These are phyloP conservation scores for Pipistrellus nathusii DNA, from an alignment of 2,797 vertebrate species.

Conservation along the genomic window DNA sequence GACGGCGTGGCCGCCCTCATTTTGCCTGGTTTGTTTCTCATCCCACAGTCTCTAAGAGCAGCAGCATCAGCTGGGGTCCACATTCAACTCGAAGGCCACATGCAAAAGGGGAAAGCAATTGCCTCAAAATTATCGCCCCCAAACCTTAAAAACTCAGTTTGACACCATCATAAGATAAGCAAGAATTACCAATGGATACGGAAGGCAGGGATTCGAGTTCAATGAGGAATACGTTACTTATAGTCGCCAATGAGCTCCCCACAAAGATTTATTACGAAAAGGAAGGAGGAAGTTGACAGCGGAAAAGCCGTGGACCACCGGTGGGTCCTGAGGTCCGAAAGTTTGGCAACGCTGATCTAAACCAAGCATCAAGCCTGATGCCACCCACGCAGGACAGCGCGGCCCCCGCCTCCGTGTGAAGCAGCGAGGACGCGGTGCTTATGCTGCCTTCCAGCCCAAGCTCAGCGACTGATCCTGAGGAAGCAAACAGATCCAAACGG, in stretches of 20 bases:
- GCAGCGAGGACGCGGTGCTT: neutral
- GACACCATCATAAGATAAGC: neutral
- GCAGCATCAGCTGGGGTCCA: neutral
- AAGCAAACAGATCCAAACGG: neutral
- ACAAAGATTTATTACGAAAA: neutral
- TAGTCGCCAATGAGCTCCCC: neutral
- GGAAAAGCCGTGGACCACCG: neutral
- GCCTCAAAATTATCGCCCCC: neutral
- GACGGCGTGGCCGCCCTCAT: neutral
- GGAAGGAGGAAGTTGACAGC: neutral
- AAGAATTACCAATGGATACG: neutral
- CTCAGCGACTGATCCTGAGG: neutral
- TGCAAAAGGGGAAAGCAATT: neutral
- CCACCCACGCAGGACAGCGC: neutral
- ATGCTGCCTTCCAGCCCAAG: neutral
- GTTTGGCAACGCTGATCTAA: neutral
- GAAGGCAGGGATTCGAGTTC: neutral
- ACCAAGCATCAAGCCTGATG: neutral
- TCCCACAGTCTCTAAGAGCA: neutral
- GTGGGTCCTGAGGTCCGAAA: no score
- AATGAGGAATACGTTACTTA: neutral
- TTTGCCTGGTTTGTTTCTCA: neutral
- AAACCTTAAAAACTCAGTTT: neutral
- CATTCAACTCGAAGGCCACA: neutral
- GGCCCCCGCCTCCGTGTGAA: neutral